These are phyloP conservation scores for Oryzias celebensis DNA, from an alignment of 2,113 vertebrate genomes.

Conservation along the genomic window DNA sequence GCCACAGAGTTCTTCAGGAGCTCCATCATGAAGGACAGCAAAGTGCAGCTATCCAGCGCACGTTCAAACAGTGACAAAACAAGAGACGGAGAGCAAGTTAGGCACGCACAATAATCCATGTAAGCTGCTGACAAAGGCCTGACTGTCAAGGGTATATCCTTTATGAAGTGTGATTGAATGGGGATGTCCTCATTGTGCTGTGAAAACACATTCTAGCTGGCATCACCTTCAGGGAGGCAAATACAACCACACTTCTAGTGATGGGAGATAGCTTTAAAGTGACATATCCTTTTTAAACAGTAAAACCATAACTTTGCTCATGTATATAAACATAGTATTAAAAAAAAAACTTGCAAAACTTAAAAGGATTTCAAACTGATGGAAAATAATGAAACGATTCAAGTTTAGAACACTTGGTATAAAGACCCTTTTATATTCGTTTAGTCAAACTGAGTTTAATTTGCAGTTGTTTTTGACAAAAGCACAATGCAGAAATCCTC, in stretches of 20 bases:
- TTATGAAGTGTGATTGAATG: conserved; percentile 64
- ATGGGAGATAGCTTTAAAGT: background rate
- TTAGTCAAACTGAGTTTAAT: background rate
- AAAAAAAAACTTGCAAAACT: no score
- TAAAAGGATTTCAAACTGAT: no score
- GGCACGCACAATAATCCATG: conserved; percentile 51
- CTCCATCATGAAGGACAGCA: conserved; percentile 96
- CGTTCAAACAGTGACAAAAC: conserved; percentile 12
- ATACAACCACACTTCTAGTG: background rate
- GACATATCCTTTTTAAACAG: no score
- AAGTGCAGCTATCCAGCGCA: conserved; percentile 84
- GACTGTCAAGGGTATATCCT: conserved; percentile 50
- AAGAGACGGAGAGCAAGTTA: conserved; percentile 23
- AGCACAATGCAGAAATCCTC: conserved; percentile 2
- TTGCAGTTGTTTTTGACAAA: background rate
- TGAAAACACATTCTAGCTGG: conserved; percentile 28
- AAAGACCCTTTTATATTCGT: background rate
- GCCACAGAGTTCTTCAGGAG: conserved; percentile 95
- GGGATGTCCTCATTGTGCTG: conserved; percentile 48
- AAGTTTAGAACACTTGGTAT: no score
- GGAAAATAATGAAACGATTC: no score
- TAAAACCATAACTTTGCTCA: no score
- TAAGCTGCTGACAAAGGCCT: conserved; percentile 60
- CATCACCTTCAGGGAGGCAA: conserved; percentile 45
- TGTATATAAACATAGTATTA: no score